Evolutionary conservation across 2,888 invertebrate species (phyloP), one percentile per base, ranked within the genome.

Genomic region (Strigamia transsilvanica): DNA sequence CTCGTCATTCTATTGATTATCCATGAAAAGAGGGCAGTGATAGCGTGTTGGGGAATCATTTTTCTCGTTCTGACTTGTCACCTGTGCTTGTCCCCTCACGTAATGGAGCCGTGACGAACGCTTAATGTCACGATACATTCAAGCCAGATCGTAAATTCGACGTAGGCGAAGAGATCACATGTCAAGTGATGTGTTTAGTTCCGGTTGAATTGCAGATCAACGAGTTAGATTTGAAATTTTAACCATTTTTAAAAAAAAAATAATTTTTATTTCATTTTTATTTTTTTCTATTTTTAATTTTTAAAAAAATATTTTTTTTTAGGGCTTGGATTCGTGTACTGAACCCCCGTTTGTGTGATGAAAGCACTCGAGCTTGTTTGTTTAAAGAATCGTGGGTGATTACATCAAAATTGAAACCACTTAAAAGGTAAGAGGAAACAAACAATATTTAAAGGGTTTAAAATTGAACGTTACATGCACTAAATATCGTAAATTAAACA

Each of bases 21-120:
- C 73, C 73, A 73, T 73, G 73, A 73, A 73, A 73, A 73, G 32
- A 73, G 73, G 73, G 73, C 73, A 73, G 27, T 73, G 73, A 73
- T 73, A 73, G 73, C 73, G 73, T 73, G 73, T 73, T 73, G 73
- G 73, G 32, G 73, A 73, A 73, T 27, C 73, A 27, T 73, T 73
- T 73, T 73, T 73, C 73, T 73, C 23, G 32, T 73, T 12, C 32
- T 73, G 73, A 73, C 73, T 73, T 73, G 73, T 73, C 73, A 73
- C 73, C 73, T 73, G 73, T 73, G 73, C 73, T 73, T 73, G 73
- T 73, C 73, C 73, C 73, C 73, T 27, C 73, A 27, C 27, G 73
- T 73, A 32, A 73, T 73, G 73, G 73, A 73, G 27, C 73, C 73
- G 73, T 73, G 73, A 73, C 73, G 73, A 73, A 73, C 73, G 32